Percentiles rank a stretch among this genome's conserved stretches.
Conservation (phyloP, 2,113 vertebrate genomes). For the Mesitornis unicolor region DNA sequence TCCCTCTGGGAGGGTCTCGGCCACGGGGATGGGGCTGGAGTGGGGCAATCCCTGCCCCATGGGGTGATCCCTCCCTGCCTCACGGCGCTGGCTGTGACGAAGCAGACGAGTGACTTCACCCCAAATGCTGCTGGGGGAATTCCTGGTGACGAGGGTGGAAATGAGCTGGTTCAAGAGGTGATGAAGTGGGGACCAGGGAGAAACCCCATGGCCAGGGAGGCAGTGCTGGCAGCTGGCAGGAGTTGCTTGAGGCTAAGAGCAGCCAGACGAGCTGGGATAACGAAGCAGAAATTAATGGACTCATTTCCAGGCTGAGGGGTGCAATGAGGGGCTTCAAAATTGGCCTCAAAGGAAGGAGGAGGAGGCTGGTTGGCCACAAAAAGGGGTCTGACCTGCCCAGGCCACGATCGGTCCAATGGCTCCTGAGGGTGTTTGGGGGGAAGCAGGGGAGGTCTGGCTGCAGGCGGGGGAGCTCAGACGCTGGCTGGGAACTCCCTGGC, state of each 20-base stretch:
- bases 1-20: not conserved
- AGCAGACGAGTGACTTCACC: not conserved
- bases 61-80: no score
- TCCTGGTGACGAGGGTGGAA: not conserved
- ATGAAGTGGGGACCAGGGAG: not conserved
- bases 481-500: not conserved
- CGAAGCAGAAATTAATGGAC: not conserved
- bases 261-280: fast-evolving
- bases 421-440: not conserved
- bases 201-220: fast-evolving
- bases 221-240: fast-evolving
- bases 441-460: not conserved
- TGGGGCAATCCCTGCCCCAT: not conserved
- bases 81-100: fast-evolving
- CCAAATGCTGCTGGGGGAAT: not conserved
- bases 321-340: not conserved
- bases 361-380: fast-evolving
- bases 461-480: not conserved
- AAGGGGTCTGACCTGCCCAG: not conserved
- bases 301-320: not conserved
- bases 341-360: not conserved
- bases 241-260: no score
- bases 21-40: not conserved
- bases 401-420: not conserved
- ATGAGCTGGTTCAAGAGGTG: not conserved